A percentile compares a stretch with the other conserved stretches of the same genome.
Conservation (phyloP, 2,888 invertebrate genomes). For the Piscicola geometra region DNA sequence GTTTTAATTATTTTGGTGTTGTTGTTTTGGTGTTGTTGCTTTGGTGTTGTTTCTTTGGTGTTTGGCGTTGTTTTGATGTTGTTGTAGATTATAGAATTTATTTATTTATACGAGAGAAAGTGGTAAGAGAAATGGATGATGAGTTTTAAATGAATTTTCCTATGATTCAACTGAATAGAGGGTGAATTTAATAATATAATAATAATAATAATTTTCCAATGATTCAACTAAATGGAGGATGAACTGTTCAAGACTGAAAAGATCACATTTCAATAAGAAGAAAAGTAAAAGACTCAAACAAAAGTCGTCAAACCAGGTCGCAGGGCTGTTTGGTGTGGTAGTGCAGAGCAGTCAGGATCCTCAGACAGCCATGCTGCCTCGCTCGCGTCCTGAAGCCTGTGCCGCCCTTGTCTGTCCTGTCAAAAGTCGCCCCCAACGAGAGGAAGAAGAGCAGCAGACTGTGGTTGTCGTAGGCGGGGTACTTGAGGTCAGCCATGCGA, state of each 20-base stretch:
- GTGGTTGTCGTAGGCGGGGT: slow-evolving; percentile 55
- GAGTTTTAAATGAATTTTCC: no score
- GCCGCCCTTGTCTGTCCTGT: slow-evolving; percentile 49
- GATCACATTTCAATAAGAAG: neutral
- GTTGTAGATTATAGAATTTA: no score
- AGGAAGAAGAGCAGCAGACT: slow-evolving; percentile 52
- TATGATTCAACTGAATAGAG: no score
- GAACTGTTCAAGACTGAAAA: neutral
- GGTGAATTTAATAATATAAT: neutral
- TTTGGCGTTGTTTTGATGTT: no score
- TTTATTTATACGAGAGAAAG: no score
- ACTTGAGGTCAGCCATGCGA: slow-evolving; percentile 47
- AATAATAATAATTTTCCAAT: no score
- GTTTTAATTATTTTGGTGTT: no score
- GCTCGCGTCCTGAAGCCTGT: slow-evolving; percentile 49
- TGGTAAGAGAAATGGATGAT: no score
- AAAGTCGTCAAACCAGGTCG: neutral
- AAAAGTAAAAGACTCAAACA: neutral
- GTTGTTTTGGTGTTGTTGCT: no score
- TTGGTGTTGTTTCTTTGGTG: no score
- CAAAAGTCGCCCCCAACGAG: slow-evolving; percentile 50
- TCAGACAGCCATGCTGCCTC: slow-evolving; percentile 46
- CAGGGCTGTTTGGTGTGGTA: slow-evolving; percentile 34
- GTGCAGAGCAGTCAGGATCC: slow-evolving; percentile 47
- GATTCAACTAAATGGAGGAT: neutral